phyloP scores from a whole-genome alignment of 37 sponge, comb jelly and placozoan genomes.

The Chondrilla cf. caribensis region DNA sequence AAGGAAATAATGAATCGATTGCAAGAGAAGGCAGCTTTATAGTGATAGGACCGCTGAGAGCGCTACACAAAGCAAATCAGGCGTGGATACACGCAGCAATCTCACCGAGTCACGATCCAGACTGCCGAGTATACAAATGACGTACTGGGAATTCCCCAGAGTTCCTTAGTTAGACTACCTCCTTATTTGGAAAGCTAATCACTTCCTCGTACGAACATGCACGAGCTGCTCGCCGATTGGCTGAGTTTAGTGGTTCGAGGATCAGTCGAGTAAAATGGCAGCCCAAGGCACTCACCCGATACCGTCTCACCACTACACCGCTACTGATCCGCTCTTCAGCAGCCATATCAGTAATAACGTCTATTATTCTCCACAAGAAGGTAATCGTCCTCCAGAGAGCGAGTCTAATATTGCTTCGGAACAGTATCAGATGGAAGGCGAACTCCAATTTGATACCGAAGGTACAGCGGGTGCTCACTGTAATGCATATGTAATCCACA shows the following conservation, averaged over 20 bases:
- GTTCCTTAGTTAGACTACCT: neutral
- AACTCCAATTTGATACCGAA: too few relatives aligned
- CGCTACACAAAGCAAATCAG: neutral
- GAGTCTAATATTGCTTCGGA: too few relatives aligned
- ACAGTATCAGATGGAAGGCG: too few relatives aligned
- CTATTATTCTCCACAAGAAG: too few relatives aligned
- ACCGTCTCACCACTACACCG: neutral
- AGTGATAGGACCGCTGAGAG: slow-evolving; percentile 5
- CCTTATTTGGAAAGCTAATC: neutral
- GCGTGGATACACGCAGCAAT: slow-evolving; percentile 16
- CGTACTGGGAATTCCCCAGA: neutral
- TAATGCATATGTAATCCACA: too few relatives aligned
- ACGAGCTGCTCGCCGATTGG: slow-evolving; percentile 9
- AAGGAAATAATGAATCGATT: neutral
- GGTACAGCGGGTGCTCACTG: too few relatives aligned
- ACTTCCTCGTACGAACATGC: neutral
- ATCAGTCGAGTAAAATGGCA: neutral
- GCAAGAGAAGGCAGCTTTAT: too few relatives aligned
- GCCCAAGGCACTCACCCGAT: slow-evolving; percentile 6
- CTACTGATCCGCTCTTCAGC: neutral
- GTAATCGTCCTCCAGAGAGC: too few relatives aligned
- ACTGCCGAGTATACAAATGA: neutral
- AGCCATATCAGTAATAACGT: neutral
- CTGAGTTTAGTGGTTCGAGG: neutral
- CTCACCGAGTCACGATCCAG: neutral